Evolutionary conservation across 2,113 vertebrate species (phyloP), one percentile per base, ranked within the genome.

Genomic region (Reinhardtius hippoglossoides): DNA sequence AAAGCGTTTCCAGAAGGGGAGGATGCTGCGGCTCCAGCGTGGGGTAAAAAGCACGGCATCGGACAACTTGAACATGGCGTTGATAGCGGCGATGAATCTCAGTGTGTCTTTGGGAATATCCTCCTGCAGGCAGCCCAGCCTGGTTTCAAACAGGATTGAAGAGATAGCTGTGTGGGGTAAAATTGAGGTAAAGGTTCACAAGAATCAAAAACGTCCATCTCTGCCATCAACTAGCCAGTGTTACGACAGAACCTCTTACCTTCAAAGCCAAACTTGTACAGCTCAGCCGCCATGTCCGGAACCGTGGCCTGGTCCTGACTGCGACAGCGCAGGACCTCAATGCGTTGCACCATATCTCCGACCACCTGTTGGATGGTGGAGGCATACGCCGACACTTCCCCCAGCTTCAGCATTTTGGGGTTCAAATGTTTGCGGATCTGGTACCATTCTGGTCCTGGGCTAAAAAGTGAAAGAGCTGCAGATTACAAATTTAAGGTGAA

Each of bases 191-290:
- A 6, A 27, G 1, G 10, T 23, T 20, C 3, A 31, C 1, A 4
- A 5, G 9, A 14, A 6, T 55, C 9, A 44, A n/a, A 60, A 40
- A 2, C 27, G 0, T 7, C 0, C 0, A 13, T 16, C 13, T 3
- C 20, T 9, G 0, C 1, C 2, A 7, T 37, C 26, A 0, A 21
- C 14, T 31, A 14, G 20, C 3, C 2, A 18, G 7, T 14, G 9
- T 15, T 0, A 27, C 20, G 9, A 13, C 9, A 2, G 16, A 0
- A 1, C 0, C 23, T 23, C 79, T 27, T 48, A 93, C 95, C 94
- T 93, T 95, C 95, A 59, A 95, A 95, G 69, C 94, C 95, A 9
- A 95, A 95, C 88, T 92, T 95, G 83, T 95, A 94, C 48, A 95
- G 88, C 71, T 95, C 95, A 0, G 84, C 26, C 0, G 93, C 54